Evolutionary conservation across 2,113 vertebrate genomes (phyloP).

Genomic region (Cervus canadensis): DNA sequence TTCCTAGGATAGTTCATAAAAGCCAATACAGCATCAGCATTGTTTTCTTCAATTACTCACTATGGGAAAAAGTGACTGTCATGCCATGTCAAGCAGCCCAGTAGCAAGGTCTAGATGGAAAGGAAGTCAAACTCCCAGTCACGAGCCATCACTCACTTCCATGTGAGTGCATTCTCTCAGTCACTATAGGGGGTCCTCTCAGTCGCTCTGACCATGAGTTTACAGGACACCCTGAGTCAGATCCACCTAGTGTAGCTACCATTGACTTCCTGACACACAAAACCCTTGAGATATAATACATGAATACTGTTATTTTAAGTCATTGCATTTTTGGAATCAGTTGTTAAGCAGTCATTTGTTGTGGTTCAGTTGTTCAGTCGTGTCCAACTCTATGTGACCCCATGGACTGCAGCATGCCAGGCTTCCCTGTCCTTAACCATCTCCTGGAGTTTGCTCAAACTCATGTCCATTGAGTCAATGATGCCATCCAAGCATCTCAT

Average conservation of each 20-base stretch:
- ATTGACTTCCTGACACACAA: background rate
- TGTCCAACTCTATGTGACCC: background rate
- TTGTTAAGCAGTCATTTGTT: background rate
- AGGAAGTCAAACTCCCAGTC: background rate
- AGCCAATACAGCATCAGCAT: background rate
- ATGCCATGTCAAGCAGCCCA: background rate
- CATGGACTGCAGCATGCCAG: background rate
- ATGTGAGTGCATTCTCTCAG: background rate
- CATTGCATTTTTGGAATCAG: background rate
- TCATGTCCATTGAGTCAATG: background rate
- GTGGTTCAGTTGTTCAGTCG: background rate
- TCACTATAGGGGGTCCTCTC: accelerated
- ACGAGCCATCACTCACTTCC: background rate
- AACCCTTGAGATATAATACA: background rate
- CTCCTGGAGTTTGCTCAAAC: background rate
- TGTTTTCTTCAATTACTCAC: background rate
- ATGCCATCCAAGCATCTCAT: background rate
- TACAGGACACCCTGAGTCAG: background rate
- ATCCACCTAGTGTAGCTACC: accelerated
- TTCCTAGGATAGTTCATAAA: background rate
- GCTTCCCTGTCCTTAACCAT: background rate
- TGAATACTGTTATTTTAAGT: background rate
- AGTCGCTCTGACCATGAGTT: background rate
- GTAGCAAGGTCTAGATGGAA: background rate
- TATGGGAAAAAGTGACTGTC: background rate